phyloP scores from a whole-genome alignment of 2,797 vertebrate genomes.

The Scarus forsteni region DNA sequence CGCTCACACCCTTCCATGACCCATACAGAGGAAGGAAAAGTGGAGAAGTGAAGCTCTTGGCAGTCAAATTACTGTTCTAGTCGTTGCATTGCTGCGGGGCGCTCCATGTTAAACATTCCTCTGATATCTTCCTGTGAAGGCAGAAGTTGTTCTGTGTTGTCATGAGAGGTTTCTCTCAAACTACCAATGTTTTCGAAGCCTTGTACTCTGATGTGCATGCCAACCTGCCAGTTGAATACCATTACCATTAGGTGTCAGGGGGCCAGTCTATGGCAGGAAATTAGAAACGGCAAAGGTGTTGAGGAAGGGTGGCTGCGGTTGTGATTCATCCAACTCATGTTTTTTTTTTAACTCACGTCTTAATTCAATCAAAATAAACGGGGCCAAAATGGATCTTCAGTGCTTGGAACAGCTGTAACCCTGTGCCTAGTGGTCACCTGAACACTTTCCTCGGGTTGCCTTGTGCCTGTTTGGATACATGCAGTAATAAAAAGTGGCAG shows the following conservation, averaged over 20 bases:
- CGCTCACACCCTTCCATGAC: conserved; percentile 3
- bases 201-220: conserved; percentile 37
- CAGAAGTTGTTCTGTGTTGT: conserved; percentile 9
- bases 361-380: conserved; percentile 10
- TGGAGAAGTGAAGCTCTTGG: background rate
- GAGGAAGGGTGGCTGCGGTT: conserved; percentile 2
- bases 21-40: conserved; percentile 3
- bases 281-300: background rate
- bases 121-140: conserved; percentile 22
- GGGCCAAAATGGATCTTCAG: conserved; percentile 58
- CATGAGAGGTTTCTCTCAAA: conserved; percentile 26
- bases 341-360: background rate
- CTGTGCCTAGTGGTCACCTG: conserved; percentile 63
- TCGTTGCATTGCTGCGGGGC: conserved; percentile 12
- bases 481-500: conserved; percentile 48
- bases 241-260: conserved; percentile 16
- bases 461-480: conserved; percentile 54
- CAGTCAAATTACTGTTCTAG: conserved; percentile 38
- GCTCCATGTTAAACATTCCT: conserved; percentile 32
- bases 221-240: conserved; percentile 16
- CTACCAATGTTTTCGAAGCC: conserved; percentile 26
- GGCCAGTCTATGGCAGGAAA: conserved; percentile 9
- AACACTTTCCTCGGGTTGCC: conserved; percentile 65
- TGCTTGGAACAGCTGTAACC: conserved; percentile 59
- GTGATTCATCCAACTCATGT: background rate